Conservation (phyloP, 1,140 invertebrate species). For the Drosophila lacteicornis region DNA sequence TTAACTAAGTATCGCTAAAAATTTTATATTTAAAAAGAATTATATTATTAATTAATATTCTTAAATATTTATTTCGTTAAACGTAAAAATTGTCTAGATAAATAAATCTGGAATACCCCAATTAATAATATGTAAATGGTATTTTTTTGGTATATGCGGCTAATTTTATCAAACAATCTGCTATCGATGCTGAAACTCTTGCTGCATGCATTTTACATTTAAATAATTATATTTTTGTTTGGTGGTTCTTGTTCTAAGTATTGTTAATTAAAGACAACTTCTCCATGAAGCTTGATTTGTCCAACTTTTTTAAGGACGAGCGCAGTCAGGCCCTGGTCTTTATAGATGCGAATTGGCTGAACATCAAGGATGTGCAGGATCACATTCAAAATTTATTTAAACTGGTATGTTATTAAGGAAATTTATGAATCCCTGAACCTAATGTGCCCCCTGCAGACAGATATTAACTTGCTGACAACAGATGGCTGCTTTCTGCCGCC, state of each 20-base stretch:
- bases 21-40: too few relatives aligned
- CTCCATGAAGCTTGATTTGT: conserved; percentile 66
- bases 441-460: conserved; percentile 13
- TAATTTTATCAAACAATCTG: neutral
- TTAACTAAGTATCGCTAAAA: too few relatives aligned
- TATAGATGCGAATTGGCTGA: conserved; percentile 46
- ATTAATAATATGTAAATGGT: too few relatives aligned
- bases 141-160: too few relatives aligned
- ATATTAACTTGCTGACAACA: conserved; percentile 56
- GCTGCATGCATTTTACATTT: neutral
- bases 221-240: neutral
- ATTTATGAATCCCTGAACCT: too few relatives aligned
- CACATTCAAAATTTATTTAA: conserved; percentile 63
- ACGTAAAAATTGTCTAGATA: too few relatives aligned
- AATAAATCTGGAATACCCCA: too few relatives aligned
- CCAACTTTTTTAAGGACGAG: conserved; percentile 60
- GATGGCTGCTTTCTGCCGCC: conserved; percentile 68
- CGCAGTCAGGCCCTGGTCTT: conserved; percentile 49
- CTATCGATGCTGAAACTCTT: conserved; percentile 34
- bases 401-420: conserved; percentile 22
- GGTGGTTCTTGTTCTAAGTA: neutral
- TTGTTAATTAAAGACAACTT: conserved; percentile 33
- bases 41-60: too few relatives aligned
- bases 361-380: conserved; percentile 62
- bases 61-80: too few relatives aligned